These are phyloP conservation scores for Drosophila bunnanda DNA, from an alignment of 2,888 invertebrate genomes.

Conservation along the genomic window DNA sequence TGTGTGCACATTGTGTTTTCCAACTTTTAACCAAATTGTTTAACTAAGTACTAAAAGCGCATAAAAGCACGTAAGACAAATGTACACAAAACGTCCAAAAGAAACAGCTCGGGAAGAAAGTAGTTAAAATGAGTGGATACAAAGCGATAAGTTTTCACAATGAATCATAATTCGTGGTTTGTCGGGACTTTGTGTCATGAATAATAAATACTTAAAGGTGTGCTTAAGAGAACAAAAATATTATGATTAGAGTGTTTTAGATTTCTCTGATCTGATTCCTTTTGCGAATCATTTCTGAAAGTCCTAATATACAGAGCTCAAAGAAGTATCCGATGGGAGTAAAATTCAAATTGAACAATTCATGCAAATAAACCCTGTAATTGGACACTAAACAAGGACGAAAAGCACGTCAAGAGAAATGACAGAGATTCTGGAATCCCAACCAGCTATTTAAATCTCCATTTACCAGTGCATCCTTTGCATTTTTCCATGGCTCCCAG, in stretches of 20 bases:
- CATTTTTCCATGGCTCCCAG: constrained; percentile 39
- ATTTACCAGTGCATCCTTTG: constrained; percentile 23
- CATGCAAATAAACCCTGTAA: constrained; percentile 44
- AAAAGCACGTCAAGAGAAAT: constrained; percentile 10
- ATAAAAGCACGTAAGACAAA: constrained; percentile 58
- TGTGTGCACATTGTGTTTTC: constrained; percentile 29
- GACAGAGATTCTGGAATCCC: constrained; percentile 26
- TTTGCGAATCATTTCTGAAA: too few relatives aligned
- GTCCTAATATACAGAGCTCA: too few relatives aligned
- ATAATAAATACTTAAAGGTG: not conserved
- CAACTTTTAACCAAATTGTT: constrained; percentile 76
- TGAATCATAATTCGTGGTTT: constrained; percentile 27
- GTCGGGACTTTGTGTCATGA: not conserved
- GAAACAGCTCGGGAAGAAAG: constrained; percentile 32
- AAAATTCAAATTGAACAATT: constrained; percentile 32
- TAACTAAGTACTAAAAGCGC: constrained; percentile 72
- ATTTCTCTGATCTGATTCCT: too few relatives aligned
- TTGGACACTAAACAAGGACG: constrained; percentile 19
- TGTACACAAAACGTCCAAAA: constrained; percentile 30
- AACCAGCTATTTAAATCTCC: constrained; percentile 43
- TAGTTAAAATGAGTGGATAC: constrained; percentile 35
- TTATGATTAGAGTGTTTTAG: too few relatives aligned
- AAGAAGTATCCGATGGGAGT: not conserved
- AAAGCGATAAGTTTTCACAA: constrained; percentile 11
- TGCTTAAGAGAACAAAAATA: too few relatives aligned